A percentile compares a stretch with the other conserved stretches of the same genome.
These are phyloP conservation scores for Dendrolimus punctatus DNA, from an alignment of 1,140 invertebrate species.

Conservation along the genomic window DNA sequence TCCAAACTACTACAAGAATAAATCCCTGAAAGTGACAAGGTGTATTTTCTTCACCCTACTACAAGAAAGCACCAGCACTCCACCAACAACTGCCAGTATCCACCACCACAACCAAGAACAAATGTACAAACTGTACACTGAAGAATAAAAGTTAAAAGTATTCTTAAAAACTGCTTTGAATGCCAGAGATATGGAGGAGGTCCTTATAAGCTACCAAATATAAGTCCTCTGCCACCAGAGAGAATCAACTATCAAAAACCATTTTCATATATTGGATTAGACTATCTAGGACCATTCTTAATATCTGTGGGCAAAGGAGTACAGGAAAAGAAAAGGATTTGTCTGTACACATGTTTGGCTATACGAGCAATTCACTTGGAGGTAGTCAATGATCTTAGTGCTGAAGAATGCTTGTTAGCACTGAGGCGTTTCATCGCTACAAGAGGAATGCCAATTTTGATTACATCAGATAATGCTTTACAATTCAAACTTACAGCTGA, in stretches of 20 bases:
- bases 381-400: constrained; percentile 28
- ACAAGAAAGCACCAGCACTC: no score
- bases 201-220: constrained; percentile 18
- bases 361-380: constrained; percentile 44
- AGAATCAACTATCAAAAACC: constrained; percentile 9
- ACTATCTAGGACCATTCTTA: constrained; percentile 16
- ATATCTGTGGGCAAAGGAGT: constrained; percentile 1
- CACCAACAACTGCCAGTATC: no score
- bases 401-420: constrained; percentile 32
- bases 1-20: no score
- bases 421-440: constrained; percentile 37
- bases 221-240: constrained; percentile 15
- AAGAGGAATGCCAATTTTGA: constrained; percentile 24
- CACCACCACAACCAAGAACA: no score
- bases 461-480: constrained; percentile 25
- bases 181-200: constrained; percentile 20
- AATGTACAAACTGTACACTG: no score
- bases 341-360: constrained; percentile 25
- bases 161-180: constrained; percentile 9
- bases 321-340: constrained; percentile 19
- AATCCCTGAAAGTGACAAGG: no score
- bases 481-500: constrained; percentile 19
- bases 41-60: no score
- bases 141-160: constrained; percentile 11
- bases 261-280: constrained; percentile 13